These are phyloP conservation scores for Uria aalge DNA, from an alignment of 2,113 vertebrate species.

Conservation along the genomic window DNA sequence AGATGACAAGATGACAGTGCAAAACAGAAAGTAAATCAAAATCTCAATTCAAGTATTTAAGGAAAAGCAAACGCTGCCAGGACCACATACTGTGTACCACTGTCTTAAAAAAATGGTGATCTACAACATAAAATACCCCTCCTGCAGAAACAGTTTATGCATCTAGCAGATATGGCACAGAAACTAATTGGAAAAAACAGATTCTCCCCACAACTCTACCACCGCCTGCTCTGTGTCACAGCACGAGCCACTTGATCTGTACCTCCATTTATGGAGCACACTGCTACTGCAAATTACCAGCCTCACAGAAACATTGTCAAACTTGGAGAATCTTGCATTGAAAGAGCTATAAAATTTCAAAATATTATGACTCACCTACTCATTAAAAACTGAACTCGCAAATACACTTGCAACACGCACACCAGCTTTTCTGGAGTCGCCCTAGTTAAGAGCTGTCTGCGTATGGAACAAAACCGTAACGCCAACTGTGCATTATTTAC, in stretches of 20 bases:
- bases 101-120: neutral
- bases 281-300: neutral
- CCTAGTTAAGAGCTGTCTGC: neutral
- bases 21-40: neutral
- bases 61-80: neutral
- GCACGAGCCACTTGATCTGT: neutral
- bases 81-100: neutral
- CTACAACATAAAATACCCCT: neutral
- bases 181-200: neutral
- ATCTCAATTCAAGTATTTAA: neutral
- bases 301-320: neutral
- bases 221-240: neutral
- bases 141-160: neutral
- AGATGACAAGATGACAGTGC: neutral
- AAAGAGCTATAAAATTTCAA: neutral
- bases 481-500: conserved; percentile 72
- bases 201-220: neutral
- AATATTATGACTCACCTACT: neutral
- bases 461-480: conserved; percentile 21
- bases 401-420: neutral
- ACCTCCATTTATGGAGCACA: neutral
- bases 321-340: neutral
- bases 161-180: neutral
- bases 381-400: conserved; percentile 1
- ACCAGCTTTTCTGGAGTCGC: neutral